These are phyloP conservation scores for Therioaphis trifolii DNA, from an alignment of 2,888 invertebrate species.

Conservation along the genomic window DNA sequence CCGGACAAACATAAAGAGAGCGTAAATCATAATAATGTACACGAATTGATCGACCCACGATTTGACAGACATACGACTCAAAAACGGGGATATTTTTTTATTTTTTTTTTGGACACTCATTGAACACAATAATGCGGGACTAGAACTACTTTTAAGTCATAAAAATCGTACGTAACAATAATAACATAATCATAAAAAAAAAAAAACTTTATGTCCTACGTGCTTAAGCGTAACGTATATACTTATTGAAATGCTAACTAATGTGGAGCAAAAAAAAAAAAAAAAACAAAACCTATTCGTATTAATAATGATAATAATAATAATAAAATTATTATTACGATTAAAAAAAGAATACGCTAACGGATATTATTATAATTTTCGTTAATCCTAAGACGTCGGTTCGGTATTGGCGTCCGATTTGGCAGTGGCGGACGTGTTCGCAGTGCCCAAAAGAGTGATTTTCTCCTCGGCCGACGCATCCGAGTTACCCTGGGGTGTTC, in stretches of 20 bases:
- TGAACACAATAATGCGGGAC: constrained; percentile 41
- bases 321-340: not conserved
- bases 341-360: not conserved
- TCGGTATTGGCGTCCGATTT: constrained; percentile 40
- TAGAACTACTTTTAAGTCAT: constrained; percentile 39
- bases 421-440: constrained; percentile 10
- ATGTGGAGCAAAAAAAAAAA: constrained; percentile 30
- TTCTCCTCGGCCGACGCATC: constrained; percentile 64
- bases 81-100: not conserved
- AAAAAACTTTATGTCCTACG: constrained; percentile 34
- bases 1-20: not conserved
- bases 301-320: constrained; percentile 10
- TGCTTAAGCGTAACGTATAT: constrained; percentile 15
- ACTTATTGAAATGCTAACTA: not conserved
- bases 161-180: not conserved
- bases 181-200: not conserved
- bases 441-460: constrained; percentile 64
- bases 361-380: not conserved
- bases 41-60: constrained; percentile 3
- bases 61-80: not conserved
- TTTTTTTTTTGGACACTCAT: constrained; percentile 16
- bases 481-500: constrained; percentile 63
- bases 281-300: not conserved
- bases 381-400: constrained; percentile 38
- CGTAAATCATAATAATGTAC: constrained; percentile 6